These are phyloP conservation scores for Gambusia holbrooki DNA, from an alignment of 2,113 vertebrate genomes.

Conservation along the genomic window DNA sequence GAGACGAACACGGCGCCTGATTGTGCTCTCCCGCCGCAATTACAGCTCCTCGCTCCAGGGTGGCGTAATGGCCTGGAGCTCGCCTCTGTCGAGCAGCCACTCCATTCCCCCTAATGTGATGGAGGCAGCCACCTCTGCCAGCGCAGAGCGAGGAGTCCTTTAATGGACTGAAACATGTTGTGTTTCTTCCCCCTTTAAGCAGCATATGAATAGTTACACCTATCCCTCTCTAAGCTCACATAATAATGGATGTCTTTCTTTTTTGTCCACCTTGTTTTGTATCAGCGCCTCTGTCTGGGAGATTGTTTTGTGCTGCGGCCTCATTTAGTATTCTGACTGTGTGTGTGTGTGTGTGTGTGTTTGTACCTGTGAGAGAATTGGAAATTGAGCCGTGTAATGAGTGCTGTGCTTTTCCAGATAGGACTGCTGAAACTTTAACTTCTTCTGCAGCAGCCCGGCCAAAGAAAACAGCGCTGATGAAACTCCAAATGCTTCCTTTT, in stretches of 20 bases:
- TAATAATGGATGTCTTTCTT: slow-evolving; percentile 39
- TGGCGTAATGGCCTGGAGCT: slow-evolving; percentile 51
- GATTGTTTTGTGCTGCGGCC: slow-evolving; percentile 64
- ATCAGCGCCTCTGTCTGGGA: slow-evolving; percentile 66
- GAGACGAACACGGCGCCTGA: slow-evolving; percentile 57
- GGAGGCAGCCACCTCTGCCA: slow-evolving; percentile 46
- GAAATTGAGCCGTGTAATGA: slow-evolving; percentile 76
- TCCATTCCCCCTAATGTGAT: slow-evolving; percentile 56
- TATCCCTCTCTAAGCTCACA: slow-evolving; percentile 36
- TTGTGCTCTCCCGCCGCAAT: slow-evolving; percentile 57
- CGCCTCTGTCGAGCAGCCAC: slow-evolving; percentile 40
- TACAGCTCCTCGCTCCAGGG: slow-evolving; percentile 47
- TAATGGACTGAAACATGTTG: slow-evolving; percentile 52
- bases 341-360: slow-evolving; percentile 33
- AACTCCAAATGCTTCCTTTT: slow-evolving; percentile 39
- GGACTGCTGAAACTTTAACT: slow-evolving; percentile 66
- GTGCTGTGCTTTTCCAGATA: slow-evolving; percentile 68
- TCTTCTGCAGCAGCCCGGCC: slow-evolving; percentile 68
- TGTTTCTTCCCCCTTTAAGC: slow-evolving; percentile 49
- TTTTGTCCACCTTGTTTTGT: slow-evolving; percentile 61
- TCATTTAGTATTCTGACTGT: slow-evolving; percentile 68
- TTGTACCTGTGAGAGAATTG: slow-evolving; percentile 72
- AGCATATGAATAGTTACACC: slow-evolving; percentile 49
- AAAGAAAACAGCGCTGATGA: slow-evolving; percentile 63
- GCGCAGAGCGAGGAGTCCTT: slow-evolving; percentile 1